Evolutionary conservation across 2,797 vertebrate genomes (phyloP).

Genomic region (Spinibarbus caldwelli): DNA sequence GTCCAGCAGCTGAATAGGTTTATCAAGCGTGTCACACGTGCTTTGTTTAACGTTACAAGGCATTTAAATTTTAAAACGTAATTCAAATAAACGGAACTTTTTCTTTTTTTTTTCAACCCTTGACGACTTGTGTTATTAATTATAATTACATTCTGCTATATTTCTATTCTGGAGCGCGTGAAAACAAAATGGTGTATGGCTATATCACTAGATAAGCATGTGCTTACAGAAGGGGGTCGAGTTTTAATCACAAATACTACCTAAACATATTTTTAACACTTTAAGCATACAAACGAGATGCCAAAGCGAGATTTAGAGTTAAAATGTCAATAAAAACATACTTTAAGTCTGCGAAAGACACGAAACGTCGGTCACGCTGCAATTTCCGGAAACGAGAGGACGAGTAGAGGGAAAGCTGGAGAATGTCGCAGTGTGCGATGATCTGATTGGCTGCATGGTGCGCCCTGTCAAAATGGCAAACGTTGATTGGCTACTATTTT

Average conservation of each 20-base stretch:
- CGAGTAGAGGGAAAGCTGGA: slow-evolving; percentile 17
- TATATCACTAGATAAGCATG: too few species aligned
- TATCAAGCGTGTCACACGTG: too few species aligned
- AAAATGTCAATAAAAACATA: slow-evolving; percentile 67
- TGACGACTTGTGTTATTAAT: neutral
- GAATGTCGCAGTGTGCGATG: neutral
- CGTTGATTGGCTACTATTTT: slow-evolving; percentile 45
- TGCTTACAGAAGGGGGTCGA: too few species aligned
- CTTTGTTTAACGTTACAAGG: too few species aligned
- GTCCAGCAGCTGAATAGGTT: too few species aligned
- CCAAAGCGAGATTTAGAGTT: neutral
- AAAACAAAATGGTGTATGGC: slow-evolving; percentile 38
- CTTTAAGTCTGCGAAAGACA: slow-evolving; percentile 89
- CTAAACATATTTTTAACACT: neutral
- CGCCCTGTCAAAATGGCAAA: neutral
- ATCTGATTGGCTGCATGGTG: slow-evolving; percentile 66
- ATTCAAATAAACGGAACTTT: neutral
- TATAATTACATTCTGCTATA: neutral
- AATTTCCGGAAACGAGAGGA: slow-evolving; percentile 68
- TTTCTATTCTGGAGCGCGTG: neutral
- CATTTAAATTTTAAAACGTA: neutral
- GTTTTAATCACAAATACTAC: neutral
- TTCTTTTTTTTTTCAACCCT: too few species aligned
- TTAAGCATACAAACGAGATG: neutral
- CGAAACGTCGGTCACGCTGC: slow-evolving; percentile 86